Base-by-base conservation (phyloP, 1,140 invertebrate species). In the Dreissena polymorpha region DNA sequence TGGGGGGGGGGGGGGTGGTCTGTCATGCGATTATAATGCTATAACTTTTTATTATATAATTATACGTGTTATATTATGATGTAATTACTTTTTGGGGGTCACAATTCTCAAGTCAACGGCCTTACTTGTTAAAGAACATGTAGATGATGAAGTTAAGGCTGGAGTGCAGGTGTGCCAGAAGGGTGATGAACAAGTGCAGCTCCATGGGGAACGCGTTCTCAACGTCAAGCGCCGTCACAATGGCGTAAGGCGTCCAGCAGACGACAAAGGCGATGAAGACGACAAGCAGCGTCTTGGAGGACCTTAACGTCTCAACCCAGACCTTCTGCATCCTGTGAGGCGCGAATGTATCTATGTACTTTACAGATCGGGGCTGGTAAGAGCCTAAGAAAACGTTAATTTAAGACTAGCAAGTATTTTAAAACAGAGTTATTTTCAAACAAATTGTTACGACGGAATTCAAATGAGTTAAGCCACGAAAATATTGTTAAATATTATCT, bases 171-270 rank as follows among this genome's bases (percentile, higher is more conserved):
- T 93, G 91, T 0, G 91, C 91, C 21, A 91, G 83, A 60, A 92
- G 83, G 12, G 90, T 91, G 49, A 89, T 79, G 70, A 89, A 91
- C 25, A 92, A 77, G 73, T 93, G 91, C 0, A 89, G 60, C 27
- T 88, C 85, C 27, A 77, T 65, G 5, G 88, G 86, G 25, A 91
- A 88, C 6, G 27, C 78, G 71, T 91, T 74, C 23, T 86, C 72
- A 0, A 88, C 71, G 72, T 92, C 92, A 21, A 90, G 29, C 8
- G 87, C 86, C 21, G 90, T 89, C 51, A 92, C 80, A 14, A 90
- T 74, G 21, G 90, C 90, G 81, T 92, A 92, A 3, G 92, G 92
- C 10, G 87, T 86, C 92, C 92, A 93, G 80, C 91, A 92, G 16
- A 89, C 57, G 27, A 90, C 81, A 75, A 91, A 93, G 0, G 91